A percentile compares a stretch with the other conserved stretches of the same genome.
These are phyloP conservation scores for Mercenaria mercenaria DNA, from an alignment of 1,140 invertebrate genomes.

Conservation along the genomic window DNA sequence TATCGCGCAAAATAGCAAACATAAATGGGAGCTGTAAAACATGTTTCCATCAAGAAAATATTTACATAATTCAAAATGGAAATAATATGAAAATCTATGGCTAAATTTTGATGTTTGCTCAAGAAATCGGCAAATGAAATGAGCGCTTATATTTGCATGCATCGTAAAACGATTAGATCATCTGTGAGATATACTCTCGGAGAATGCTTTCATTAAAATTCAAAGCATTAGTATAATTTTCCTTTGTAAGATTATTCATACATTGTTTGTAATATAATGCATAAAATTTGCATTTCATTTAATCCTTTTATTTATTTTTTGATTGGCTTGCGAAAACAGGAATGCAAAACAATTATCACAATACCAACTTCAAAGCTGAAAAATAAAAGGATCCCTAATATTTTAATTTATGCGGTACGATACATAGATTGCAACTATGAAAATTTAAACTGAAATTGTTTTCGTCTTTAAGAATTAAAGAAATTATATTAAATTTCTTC, in stretches of 20 bases:
- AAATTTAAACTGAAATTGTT: too few species aligned
- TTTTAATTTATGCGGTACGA: background rate
- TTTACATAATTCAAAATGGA: conserved; percentile 43
- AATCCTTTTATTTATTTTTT: conserved; percentile 35
- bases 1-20: conserved; percentile 45
- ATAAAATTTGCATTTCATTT: conserved; percentile 58
- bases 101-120: conserved; percentile 15
- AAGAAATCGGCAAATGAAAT: conserved; percentile 36
- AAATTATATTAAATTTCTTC: too few species aligned
- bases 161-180: conserved; percentile 1
- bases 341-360: background rate
- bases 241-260: conserved; percentile 31
- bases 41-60: background rate
- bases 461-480: too few species aligned
- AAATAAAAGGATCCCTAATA: background rate
- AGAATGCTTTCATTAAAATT: conserved; percentile 37
- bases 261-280: conserved; percentile 32
- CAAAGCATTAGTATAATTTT: conserved; percentile 35
- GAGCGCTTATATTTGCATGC: conserved; percentile 17
- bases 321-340: background rate
- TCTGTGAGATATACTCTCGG: background rate
- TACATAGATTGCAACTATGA: background rate
- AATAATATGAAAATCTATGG: conserved; percentile 40
- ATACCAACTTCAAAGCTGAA: background rate
- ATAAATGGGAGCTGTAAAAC: background rate